Evolutionary conservation across 2,888 invertebrate species (phyloP).

Genomic region (Drosophila macrospina): DNA sequence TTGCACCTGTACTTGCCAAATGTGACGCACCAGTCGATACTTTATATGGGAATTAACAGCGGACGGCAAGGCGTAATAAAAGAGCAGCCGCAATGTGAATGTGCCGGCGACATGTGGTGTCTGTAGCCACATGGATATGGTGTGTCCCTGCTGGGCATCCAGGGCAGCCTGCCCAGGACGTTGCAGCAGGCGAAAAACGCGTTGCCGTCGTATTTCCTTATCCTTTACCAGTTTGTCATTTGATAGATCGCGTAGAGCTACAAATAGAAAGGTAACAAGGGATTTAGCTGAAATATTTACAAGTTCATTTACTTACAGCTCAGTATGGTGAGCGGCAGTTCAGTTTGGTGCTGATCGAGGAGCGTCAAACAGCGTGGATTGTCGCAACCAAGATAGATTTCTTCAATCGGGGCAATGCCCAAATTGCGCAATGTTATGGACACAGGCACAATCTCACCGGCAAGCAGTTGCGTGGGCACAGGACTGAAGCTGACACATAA

Average conservation of each 20-base stretch:
- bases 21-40: conserved; percentile 88
- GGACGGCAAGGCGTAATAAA: conserved; percentile 89
- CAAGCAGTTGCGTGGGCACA: conserved; percentile 88
- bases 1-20: conserved; percentile 88
- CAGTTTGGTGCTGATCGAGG: conserved; percentile 77
- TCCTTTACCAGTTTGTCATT: conserved; percentile 85
- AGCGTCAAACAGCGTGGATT: conserved; percentile 84
- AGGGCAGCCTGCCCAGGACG: conserved; percentile 66
- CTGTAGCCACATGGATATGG: conserved; percentile 88
- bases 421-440: conserved; percentile 88
- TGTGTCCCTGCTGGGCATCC: conserved; percentile 82
- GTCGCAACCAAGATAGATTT: conserved; percentile 87
- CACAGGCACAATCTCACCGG: conserved; percentile 90
- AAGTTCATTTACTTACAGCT: conserved; percentile 75
- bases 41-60: conserved; percentile 67
- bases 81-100: conserved; percentile 89
- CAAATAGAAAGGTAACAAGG: not conserved
- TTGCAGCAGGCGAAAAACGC: conserved; percentile 82
- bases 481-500: conserved; percentile 90
- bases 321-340: conserved; percentile 83
- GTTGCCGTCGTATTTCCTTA: conserved; percentile 84
- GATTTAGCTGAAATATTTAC: not conserved
- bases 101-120: conserved; percentile 89
- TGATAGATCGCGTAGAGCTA: conserved; percentile 82
- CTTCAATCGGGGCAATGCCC: conserved; percentile 88